phyloP scores from a whole-genome alignment of 2,113 vertebrate species.

The Gyps fulvus region DNA sequence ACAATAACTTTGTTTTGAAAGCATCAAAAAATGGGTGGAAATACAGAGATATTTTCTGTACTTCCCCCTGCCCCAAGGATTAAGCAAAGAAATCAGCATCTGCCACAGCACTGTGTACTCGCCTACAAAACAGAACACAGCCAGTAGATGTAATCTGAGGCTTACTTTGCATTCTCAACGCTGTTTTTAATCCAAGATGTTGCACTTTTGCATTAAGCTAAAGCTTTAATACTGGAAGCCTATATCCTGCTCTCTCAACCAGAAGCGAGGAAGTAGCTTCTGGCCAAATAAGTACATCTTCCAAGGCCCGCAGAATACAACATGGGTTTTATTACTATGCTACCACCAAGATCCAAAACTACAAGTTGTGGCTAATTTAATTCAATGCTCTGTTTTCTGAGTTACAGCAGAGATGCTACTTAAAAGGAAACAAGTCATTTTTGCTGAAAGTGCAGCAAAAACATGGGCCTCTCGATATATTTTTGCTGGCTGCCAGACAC shows the following conservation, averaged over 20 bases:
- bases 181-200: not conserved
- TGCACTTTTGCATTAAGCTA: not conserved
- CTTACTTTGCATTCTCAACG: not conserved
- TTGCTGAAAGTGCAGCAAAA: not conserved
- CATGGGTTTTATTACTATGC: not conserved
- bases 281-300: not conserved
- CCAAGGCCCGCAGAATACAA: not conserved
- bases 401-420: not conserved
- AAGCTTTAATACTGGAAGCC: not conserved
- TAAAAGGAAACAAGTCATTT: not conserved
- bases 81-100: not conserved
- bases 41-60: not conserved
- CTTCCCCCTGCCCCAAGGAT: not conserved
- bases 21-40: not conserved
- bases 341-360: not conserved
- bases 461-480: fast-evolving
- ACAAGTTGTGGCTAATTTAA: not conserved
- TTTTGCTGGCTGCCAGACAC: not conserved
- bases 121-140: not conserved
- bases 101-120: not conserved
- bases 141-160: not conserved
- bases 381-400: not conserved
- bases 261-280: not conserved
- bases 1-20: not conserved
- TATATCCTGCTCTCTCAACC: not conserved